Evolutionary conservation across 2,888 invertebrate species (phyloP).

Genomic region (Aethes cnicana): DNA sequence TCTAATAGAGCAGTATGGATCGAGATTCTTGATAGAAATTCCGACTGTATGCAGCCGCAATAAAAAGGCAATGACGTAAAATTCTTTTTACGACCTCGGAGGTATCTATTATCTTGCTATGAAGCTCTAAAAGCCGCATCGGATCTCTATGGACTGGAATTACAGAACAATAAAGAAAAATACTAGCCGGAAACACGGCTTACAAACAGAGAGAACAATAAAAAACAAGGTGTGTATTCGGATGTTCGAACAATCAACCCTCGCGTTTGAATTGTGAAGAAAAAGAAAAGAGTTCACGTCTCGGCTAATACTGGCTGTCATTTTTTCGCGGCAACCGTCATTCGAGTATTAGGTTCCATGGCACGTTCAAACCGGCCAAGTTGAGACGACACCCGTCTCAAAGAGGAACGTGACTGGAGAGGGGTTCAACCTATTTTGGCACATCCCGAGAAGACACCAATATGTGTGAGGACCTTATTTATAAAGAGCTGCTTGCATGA

Average conservation of each 20-base stretch:
- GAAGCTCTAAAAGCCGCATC: background rate
- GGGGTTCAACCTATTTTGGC: constrained; percentile 8
- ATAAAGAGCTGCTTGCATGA: constrained; percentile 5
- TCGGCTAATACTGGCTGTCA: constrained; percentile 29
- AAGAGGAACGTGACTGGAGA: background rate
- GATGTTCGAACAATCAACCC: constrained; percentile 30
- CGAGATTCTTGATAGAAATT: no score
- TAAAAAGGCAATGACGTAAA: background rate
- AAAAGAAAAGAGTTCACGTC: constrained; percentile 25
- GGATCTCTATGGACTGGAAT: constrained; percentile 9
- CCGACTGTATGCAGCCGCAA: no score
- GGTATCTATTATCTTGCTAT: background rate
- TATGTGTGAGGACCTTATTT: constrained; percentile 22
- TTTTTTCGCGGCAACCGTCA: constrained; percentile 26
- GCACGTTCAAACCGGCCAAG: constrained; percentile 41
- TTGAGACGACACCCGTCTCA: background rate
- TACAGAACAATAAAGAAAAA: constrained; percentile 26
- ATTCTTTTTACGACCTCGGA: background rate
- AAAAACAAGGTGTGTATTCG: constrained; percentile 30
- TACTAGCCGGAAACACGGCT: constrained; percentile 13
- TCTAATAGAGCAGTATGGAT: no score
- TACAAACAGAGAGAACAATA: constrained; percentile 29
- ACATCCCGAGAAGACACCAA: constrained; percentile 1
- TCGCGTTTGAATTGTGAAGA: constrained; percentile 25
- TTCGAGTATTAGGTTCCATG: constrained; percentile 44